Evolutionary conservation across 2,797 vertebrate species (phyloP).

Genomic region (Carapus acus): DNA sequence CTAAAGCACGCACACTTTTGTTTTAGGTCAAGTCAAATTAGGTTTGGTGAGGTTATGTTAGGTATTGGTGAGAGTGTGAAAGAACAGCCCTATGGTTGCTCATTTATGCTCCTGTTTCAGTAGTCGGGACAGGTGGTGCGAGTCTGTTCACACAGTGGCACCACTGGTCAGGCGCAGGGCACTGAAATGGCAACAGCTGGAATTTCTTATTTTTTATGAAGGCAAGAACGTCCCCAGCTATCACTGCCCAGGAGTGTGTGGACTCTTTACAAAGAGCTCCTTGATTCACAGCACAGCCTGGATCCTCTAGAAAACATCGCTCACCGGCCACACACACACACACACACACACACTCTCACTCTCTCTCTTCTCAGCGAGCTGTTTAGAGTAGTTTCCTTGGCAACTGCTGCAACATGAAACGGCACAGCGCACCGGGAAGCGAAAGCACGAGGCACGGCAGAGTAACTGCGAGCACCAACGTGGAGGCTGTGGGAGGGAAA

Average conservation of each 20-base stretch:
- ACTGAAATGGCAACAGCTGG: conserved; percentile 24
- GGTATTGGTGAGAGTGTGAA: no score
- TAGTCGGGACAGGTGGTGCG: conserved; percentile 50
- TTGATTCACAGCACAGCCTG: no score
- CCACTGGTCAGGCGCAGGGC: conserved; percentile 14
- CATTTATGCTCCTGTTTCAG: conserved; percentile 26
- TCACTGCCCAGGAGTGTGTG: no score
- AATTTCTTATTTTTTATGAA: no score
- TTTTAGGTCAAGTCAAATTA: no score
- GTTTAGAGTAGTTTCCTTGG: conserved; percentile 44
- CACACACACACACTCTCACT: background rate
- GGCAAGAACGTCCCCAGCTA: no score
- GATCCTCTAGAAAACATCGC: no score
- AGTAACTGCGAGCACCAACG: conserved; percentile 12
- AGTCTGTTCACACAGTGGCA: conserved; percentile 15
- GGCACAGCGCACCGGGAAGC: conserved; percentile 2
- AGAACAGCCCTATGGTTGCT: no score
- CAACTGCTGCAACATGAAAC: conserved; percentile 44
- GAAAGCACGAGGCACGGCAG: background rate
- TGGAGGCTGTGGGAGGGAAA: conserved; percentile 37
- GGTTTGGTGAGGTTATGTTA: no score
- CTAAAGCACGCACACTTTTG: no score
- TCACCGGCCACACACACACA: no score
- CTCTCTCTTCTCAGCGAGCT: conserved; percentile 25
- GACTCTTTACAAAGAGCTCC: no score